Evolutionary conservation across 2,888 invertebrate genomes (phyloP).

Genomic region (Troilus luridus): DNA sequence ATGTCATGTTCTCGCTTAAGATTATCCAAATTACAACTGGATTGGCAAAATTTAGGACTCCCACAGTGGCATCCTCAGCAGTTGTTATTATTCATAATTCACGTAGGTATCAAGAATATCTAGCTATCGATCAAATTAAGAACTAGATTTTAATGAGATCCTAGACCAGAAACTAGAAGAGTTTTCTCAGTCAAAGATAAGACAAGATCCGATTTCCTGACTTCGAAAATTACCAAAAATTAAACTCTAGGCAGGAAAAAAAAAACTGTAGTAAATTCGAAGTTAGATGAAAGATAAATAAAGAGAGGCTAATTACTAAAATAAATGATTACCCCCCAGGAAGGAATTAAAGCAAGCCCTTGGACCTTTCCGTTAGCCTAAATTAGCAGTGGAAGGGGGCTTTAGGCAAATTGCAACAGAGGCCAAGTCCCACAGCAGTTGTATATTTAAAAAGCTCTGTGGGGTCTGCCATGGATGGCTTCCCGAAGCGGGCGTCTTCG

Average conservation of each 20-base stretch:
- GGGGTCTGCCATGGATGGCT: not conserved
- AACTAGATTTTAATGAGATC: not conserved
- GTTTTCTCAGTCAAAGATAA: not conserved
- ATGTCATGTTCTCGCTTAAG: too few relatives aligned
- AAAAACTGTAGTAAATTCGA: not conserved
- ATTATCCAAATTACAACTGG: too few relatives aligned
- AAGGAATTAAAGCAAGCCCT: not conserved
- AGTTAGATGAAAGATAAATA: conserved; percentile 30
- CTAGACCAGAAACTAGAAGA: not conserved
- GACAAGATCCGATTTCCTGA: not conserved
- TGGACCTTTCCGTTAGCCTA: conserved; percentile 17
- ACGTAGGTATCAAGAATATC: too few relatives aligned
- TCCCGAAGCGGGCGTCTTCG: not conserved
- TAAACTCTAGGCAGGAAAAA: not conserved
- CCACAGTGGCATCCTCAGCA: too few relatives aligned
- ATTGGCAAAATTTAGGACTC: too few relatives aligned
- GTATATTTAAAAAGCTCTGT: not conserved
- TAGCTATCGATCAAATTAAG: not conserved
- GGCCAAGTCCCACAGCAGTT: not conserved
- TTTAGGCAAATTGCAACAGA: conserved; percentile 16
- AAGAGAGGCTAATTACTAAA: conserved; percentile 8
- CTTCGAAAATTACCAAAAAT: not conserved
- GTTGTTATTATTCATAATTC: too few relatives aligned
- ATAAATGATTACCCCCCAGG: not conserved
- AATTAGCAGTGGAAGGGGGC: not conserved